Evolutionary conservation across 2,113 vertebrate genomes (phyloP), one percentile per base, ranked within the genome.

Genomic region (Nycticorax nycticorax): DNA sequence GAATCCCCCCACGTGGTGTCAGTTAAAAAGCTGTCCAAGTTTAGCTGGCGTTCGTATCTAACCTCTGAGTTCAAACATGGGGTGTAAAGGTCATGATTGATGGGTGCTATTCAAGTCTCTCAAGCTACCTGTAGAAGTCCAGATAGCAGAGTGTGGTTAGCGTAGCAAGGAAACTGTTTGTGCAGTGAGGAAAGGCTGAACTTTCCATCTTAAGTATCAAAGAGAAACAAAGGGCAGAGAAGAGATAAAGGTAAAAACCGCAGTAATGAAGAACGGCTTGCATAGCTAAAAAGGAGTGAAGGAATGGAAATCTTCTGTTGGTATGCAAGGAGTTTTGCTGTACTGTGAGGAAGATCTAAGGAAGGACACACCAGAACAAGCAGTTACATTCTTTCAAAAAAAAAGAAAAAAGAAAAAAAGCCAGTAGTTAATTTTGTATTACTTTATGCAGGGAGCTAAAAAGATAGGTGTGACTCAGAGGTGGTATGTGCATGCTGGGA

Each of bases 191-290:
- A 94, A 80, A 89, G 83, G 56, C 53, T 79, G 72, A 88, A 91
- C 66, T 91, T 91, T 81, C 71, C 45, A 43, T 94, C 83, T 64
- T 37, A 72, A 91, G 68, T 89, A 60, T 68, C 68, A 79, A 96
- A 95, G 89, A 37, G 45, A 96, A 96, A 93, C 81, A 88, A 89
- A 94, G 83, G 33, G 43, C 79, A 87, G 78, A 71, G 59, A 71
- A 86, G 72, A 81, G 89, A 84, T 63, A 92, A 95, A 90, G 75
- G 41, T 80, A 59, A 62, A 69, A 88, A 17, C 30, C 59, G 15
- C 22, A 33, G 47, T 50, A 59, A 48, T 50, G 47, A 74, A 74
- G 69, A 84, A 71, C 1, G 4, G 48, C 57, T 95, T 95, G 67
- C 52, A 43, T 64, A 86, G 27, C 52, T 59, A 39, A 77, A 77